Percentiles rank a stretch among this genome's conserved stretches.
phyloP scores from a whole-genome alignment of 2,888 invertebrate species.

The Celastrina argiolus region DNA sequence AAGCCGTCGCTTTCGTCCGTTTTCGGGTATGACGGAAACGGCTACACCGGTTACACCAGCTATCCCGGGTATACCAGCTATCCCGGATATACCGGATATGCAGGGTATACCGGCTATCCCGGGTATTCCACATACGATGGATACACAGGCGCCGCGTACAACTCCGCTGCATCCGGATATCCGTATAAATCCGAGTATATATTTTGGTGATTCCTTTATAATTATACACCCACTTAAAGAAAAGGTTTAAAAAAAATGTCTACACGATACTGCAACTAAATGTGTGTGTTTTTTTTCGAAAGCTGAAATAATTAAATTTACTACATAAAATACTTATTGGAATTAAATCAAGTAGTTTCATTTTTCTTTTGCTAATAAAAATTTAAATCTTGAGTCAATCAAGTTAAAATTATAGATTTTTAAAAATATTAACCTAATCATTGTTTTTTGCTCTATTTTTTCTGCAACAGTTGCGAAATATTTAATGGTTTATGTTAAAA shows the following conservation, averaged over 20 bases:
- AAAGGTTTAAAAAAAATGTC: too few species aligned
- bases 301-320: too few species aligned
- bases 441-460: background rate
- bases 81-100: too few species aligned
- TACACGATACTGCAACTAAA: too few species aligned
- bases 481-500: background rate
- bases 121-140: conserved; percentile 54
- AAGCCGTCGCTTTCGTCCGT: background rate
- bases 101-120: conserved; percentile 46
- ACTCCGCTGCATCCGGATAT: conserved; percentile 37
- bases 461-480: background rate
- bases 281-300: too few species aligned
- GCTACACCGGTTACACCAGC: conserved; percentile 42
- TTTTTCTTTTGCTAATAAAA: too few species aligned
- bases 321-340: background rate
- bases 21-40: conserved; percentile 21
- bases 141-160: conserved; percentile 34
- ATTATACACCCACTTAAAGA: background rate
- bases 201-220: background rate
- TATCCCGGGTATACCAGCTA: too few species aligned
- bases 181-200: conserved; percentile 57
- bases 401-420: too few species aligned
- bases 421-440: background rate
- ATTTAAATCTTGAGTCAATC: too few species aligned
- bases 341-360: background rate